Conservation (phyloP, 2,888 invertebrate genomes). For the Platycheirus albimanus region DNA sequence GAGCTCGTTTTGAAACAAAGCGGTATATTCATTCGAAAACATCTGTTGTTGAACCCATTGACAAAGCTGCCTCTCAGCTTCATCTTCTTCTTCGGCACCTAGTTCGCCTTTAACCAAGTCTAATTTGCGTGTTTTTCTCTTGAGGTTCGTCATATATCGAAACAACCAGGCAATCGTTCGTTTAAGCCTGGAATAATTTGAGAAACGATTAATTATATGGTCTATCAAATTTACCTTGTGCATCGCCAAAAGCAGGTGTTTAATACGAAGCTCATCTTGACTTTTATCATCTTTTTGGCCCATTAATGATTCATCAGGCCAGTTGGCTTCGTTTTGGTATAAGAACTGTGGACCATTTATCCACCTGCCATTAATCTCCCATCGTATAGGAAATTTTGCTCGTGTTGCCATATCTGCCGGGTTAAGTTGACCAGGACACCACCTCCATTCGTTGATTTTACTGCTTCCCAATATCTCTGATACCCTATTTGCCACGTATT, state of each 20-base stretch:
- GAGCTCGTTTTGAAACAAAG: background rate
- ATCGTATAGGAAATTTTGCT: background rate
- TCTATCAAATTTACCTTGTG: background rate
- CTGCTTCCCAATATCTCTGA: background rate
- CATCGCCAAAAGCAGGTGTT: background rate
- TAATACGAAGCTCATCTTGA: background rate
- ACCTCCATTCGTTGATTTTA: background rate
- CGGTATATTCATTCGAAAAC: background rate
- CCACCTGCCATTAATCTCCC: background rate
- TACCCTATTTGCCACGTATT: background rate
- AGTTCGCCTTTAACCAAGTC: background rate
- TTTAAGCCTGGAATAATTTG: conserved; percentile 1
- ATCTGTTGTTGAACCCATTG: background rate
- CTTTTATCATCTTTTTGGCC: background rate
- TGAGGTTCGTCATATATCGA: background rate
- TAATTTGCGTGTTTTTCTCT: background rate
- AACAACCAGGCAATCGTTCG: conserved; percentile 9
- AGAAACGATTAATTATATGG: background rate
- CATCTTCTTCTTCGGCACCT: background rate
- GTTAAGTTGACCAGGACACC: background rate
- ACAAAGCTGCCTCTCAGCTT: background rate
- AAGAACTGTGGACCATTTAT: background rate
- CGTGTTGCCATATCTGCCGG: background rate
- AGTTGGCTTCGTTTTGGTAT: background rate
- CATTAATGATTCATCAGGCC: background rate